A percentile compares a stretch with the other conserved stretches of the same genome.
Conservation (phyloP, 2,888 invertebrate genomes). For the Cylindroiulus punctatus region DNA sequence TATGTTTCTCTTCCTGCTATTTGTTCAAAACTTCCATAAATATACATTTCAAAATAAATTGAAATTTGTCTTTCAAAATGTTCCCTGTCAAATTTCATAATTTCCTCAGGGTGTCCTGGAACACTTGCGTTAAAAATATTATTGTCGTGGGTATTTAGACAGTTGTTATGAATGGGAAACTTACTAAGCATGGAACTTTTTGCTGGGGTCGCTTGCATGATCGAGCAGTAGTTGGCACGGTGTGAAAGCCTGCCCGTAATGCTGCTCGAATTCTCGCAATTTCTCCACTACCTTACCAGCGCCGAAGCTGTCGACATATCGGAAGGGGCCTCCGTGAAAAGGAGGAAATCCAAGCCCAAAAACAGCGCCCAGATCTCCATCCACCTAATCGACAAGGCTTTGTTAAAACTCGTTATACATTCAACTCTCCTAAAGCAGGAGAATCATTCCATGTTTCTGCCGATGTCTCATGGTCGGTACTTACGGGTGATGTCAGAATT, state of each 20-base stretch:
- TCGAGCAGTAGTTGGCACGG: conserved; percentile 92
- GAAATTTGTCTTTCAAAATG: no score
- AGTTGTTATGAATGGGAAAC: neutral
- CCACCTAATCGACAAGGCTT: conserved; percentile 71
- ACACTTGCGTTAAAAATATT: no score
- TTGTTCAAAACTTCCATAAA: no score
- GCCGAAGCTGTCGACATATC: conserved; percentile 94
- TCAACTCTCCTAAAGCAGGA: neutral
- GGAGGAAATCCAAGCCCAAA: conserved; percentile 99
- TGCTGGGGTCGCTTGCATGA: conserved; percentile 88
- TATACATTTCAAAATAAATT: no score
- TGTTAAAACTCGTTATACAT: neutral
- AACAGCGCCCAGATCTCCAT: conserved; percentile 98
- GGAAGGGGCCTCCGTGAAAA: conserved; percentile 88
- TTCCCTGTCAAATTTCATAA: no score
- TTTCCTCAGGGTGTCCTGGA: no score
- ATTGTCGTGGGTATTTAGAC: no score
- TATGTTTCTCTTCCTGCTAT: no score
- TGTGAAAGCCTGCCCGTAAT: conserved; percentile 87
- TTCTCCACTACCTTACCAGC: conserved; percentile 88
- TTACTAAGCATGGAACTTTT: conserved; percentile 79
- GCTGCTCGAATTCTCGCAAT: conserved; percentile 85
- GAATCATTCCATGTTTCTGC: neutral
- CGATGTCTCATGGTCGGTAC: neutral
- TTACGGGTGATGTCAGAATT: conserved; percentile 87